These are phyloP conservation scores for Cephus sareptanus DNA, from an alignment of 2,888 invertebrate species.

Conservation along the genomic window DNA sequence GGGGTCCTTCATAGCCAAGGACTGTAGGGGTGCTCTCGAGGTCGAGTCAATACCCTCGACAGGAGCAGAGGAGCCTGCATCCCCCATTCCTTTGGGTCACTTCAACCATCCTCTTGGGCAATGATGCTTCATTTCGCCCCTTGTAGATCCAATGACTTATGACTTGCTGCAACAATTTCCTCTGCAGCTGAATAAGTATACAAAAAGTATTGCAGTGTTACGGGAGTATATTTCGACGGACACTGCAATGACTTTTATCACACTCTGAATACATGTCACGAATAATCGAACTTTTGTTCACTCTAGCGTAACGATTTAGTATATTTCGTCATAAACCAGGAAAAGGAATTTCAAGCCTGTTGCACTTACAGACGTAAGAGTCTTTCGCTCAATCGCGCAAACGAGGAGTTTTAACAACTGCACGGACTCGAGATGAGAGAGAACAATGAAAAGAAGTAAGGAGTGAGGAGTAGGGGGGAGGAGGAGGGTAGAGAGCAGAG, in stretches of 20 bases:
- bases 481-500: conserved; percentile 10
- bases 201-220: not conserved
- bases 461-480: conserved; percentile 3
- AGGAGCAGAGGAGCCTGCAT: not conserved
- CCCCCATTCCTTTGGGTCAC: not conserved
- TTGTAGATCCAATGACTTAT: not conserved
- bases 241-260: not conserved
- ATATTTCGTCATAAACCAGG: not conserved
- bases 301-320: not conserved
- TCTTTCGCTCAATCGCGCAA: not conserved
- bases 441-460: not conserved
- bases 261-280: not conserved
- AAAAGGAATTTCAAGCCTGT: not conserved
- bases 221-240: not conserved
- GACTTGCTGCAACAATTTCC: not conserved
- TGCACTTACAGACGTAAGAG: not conserved
- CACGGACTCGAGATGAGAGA: not conserved
- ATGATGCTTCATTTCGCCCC: not conserved
- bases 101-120: not conserved
- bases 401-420: conserved; percentile 32
- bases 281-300: not conserved
- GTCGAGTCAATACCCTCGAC: not conserved
- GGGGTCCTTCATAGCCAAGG: conserved; percentile 20
- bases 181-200: not conserved
- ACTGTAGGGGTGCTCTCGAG: not conserved